Evolutionary conservation across 2,113 vertebrate species (phyloP), one percentile per base, ranked within the genome.

Genomic region (Grammomys dolichurus): DNA sequence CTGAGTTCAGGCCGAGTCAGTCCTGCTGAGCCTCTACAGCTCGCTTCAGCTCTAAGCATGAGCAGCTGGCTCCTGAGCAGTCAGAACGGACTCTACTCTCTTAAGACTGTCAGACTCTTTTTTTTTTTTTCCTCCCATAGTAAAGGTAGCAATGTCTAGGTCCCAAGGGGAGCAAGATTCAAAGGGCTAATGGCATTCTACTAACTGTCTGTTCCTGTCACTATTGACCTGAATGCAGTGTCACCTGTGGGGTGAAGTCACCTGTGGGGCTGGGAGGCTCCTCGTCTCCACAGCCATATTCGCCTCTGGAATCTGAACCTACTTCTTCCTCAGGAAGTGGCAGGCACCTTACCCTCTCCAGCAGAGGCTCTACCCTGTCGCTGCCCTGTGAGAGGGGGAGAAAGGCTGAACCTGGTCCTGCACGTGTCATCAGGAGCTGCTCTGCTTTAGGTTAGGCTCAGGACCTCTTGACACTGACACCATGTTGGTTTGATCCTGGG

Each of bases 11-110:
- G 11, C 67, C 0, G 0, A 95, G 87, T 93, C 69, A 90, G 86
- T 93, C 70, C 69, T 65, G 28, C 48, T 0, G 8, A 70, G 31
- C 63, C 28, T 77, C 69, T 4, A 28, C 51, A 19, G 14, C 69
- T 69, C 20, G 22, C 36, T 46, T 0, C 51, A 26, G 78, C 9
- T 2, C 1, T 24, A 20, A 8, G 33, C 46, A 14, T 0, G 11
- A 65, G 81, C 8, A 5, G 24, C 81, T 85, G 63, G 17, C 33
- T 75, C 58, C 1, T 36, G 22, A 77, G 17, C 3, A 7, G 51
- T 36, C 51, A 24, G 9, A 19, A 54, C 26, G 36, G 86, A n/a
- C 8, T 43, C 76, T 33, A 51, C 72, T 54, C 77, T 91, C 5
- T 84, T 69, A n/a, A 33, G 4, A 65, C 54, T 22, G 58, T 24